Evolutionary conservation across 2,888 invertebrate genomes (phyloP).

Genomic region (Drosophila nigricruria): DNA sequence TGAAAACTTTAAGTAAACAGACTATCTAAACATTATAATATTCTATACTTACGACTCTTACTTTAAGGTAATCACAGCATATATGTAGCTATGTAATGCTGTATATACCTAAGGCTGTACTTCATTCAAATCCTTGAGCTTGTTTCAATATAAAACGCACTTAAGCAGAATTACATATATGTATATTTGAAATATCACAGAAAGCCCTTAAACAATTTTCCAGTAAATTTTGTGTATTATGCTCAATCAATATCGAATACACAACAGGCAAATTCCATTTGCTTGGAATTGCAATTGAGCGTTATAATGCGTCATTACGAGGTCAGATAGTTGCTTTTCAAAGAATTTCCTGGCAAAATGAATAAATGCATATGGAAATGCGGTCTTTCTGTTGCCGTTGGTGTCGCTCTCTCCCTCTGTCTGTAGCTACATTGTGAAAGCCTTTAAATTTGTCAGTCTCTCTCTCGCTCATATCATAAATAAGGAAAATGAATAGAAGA

Average conservation of each 20-base stretch:
- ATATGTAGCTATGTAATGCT: no score
- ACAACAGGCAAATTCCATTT: conserved; percentile 10
- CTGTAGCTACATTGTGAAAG: conserved; percentile 18
- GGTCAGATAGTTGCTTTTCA: conserved; percentile 10
- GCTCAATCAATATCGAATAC: conserved; percentile 9
- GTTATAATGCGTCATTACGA: conserved; percentile 22
- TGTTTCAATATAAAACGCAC: not conserved
- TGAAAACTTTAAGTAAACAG: no score
- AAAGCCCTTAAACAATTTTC: not conserved
- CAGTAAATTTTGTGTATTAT: conserved; percentile 3
- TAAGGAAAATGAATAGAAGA: conserved; percentile 72
- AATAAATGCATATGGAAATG: conserved; percentile 19
- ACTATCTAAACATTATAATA: no score
- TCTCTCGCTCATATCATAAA: conserved; percentile 53
- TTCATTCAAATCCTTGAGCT: no score
- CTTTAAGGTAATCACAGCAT: no score
- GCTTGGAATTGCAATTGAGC: conserved; percentile 18
- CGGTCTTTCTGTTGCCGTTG: not conserved
- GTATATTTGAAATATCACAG: not conserved
- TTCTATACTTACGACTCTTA: no score
- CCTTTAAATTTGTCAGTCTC: conserved; percentile 31
- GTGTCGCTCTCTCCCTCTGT: not conserved
- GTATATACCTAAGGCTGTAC: no score
- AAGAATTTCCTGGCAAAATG: conserved; percentile 13
- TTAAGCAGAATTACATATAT: not conserved